A percentile compares a stretch with the other conserved stretches of the same genome.
Conservation (phyloP, 2,113 vertebrate species). For the Chiloscyllium plagiosum region DNA sequence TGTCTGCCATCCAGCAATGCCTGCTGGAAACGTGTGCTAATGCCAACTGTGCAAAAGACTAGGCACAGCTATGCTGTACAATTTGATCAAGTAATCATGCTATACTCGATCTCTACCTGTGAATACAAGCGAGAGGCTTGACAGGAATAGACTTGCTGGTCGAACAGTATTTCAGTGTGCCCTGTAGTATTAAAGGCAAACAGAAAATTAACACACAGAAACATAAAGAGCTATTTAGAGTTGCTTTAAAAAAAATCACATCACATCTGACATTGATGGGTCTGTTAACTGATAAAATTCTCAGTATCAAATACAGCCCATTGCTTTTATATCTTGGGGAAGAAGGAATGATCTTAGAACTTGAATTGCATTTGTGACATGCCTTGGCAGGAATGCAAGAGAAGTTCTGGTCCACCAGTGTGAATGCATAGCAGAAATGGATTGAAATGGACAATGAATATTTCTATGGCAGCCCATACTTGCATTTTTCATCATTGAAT, state of each 20-base stretch:
- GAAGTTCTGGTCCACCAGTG: not conserved
- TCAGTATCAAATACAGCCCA: not conserved
- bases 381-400: not conserved
- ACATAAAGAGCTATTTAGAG: not conserved
- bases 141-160: not conserved
- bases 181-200: not conserved
- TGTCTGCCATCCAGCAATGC: not conserved
- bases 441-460: conserved; percentile 30
- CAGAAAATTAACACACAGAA: no score
- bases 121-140: not conserved
- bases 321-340: not conserved
- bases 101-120: not conserved
- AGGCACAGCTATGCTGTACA: no score
- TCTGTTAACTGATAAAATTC: not conserved
- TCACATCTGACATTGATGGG: no score
- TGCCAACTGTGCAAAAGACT: not conserved
- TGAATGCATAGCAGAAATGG: conserved; percentile 2
- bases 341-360: not conserved
- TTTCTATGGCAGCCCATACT: not conserved
- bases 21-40: not conserved
- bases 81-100: not conserved
- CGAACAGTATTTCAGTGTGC: no score
- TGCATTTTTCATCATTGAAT: not conserved
- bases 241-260: not conserved
- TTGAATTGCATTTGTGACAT: not conserved